A percentile compares a stretch with the other conserved stretches of the same genome.
Conservation (phyloP, 2,888 invertebrate species). For the Lymantria monacha region DNA sequence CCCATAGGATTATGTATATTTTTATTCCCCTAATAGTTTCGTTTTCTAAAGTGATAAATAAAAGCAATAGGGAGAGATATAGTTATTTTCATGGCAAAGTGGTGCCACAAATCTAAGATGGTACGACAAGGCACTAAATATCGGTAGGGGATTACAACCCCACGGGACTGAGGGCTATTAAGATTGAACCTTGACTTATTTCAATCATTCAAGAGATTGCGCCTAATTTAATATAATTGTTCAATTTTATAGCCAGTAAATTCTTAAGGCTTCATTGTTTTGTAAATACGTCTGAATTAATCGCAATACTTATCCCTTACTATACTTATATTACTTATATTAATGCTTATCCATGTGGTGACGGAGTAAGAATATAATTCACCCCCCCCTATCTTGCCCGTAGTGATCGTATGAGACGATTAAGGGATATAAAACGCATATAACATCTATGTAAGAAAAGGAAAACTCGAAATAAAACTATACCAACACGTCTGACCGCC, state of each 20-base stretch:
- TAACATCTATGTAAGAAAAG: too few relatives aligned
- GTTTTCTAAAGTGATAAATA: slow-evolving; percentile 47
- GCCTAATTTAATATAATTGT: slow-evolving; percentile 9
- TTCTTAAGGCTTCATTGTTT: too few relatives aligned
- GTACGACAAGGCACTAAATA: slow-evolving; percentile 76
- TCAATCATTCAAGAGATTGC: slow-evolving; percentile 51
- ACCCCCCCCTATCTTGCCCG: too few relatives aligned
- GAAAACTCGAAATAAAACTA: too few relatives aligned
- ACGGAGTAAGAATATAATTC: too few relatives aligned
- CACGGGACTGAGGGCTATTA: slow-evolving; percentile 34
- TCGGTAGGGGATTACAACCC: slow-evolving; percentile 40
- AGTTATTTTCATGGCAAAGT: slow-evolving; percentile 56
- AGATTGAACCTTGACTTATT: slow-evolving; percentile 66
- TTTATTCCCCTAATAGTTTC: not conserved
- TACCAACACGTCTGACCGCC: too few relatives aligned
- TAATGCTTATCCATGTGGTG: too few relatives aligned
- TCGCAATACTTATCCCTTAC: too few relatives aligned
- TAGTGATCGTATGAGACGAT: too few relatives aligned
- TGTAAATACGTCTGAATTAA: too few relatives aligned
- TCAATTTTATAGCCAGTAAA: slow-evolving; percentile 4
- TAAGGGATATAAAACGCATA: too few relatives aligned
- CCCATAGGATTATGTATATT: not conserved
- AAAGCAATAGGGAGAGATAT: slow-evolving; percentile 40
- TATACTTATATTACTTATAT: too few relatives aligned
- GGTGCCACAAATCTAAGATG: slow-evolving; percentile 75